Evolutionary conservation across 2,113 vertebrate genomes (phyloP).

Genomic region (Etheostoma cragini): DNA sequence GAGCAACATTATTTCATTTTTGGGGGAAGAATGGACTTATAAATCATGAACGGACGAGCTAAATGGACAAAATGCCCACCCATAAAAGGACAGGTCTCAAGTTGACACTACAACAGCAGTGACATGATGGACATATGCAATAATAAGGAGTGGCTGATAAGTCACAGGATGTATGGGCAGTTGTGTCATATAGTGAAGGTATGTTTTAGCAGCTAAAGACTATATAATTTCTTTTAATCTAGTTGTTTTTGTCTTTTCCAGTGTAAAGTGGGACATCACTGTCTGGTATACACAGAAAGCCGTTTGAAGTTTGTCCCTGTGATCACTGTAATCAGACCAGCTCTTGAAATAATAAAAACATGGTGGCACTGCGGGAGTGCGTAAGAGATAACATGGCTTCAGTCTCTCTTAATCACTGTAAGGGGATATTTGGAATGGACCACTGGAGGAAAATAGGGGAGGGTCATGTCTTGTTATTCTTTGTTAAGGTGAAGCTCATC

Average conservation of each 20-base stretch:
- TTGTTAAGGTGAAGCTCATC: too few species aligned
- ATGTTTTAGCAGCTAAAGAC: not conserved
- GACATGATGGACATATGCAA: slow-evolving; percentile 4
- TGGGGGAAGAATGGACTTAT: too few species aligned
- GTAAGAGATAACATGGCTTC: slow-evolving; percentile 10
- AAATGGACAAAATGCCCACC: not conserved
- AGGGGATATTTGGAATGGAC: not conserved
- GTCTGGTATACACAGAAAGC: slow-evolving; percentile 11
- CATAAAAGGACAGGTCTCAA: not conserved
- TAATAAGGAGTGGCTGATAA: slow-evolving; percentile 11
- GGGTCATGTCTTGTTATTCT: too few species aligned
- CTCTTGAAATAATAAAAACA: slow-evolving; percentile 34
- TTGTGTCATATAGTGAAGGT: not conserved
- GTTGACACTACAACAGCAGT: slow-evolving; percentile 15
- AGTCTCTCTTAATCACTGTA: slow-evolving; percentile 31
- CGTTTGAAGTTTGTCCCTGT: slow-evolving; percentile 19
- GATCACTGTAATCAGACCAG: slow-evolving; percentile 33
- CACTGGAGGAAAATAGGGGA: too few species aligned
- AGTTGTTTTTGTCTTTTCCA: not conserved
- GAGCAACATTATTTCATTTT: not conserved
- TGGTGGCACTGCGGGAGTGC: slow-evolving; percentile 5
- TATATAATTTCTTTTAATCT: not conserved
- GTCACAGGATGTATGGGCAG: not conserved
- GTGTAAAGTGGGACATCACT: slow-evolving; percentile 22
- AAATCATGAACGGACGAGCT: not conserved